A percentile compares a stretch with the other conserved stretches of the same genome.
Evolutionary conservation across 2,113 vertebrate genomes (phyloP).

Genomic region (Spea multiplicata): DNA sequence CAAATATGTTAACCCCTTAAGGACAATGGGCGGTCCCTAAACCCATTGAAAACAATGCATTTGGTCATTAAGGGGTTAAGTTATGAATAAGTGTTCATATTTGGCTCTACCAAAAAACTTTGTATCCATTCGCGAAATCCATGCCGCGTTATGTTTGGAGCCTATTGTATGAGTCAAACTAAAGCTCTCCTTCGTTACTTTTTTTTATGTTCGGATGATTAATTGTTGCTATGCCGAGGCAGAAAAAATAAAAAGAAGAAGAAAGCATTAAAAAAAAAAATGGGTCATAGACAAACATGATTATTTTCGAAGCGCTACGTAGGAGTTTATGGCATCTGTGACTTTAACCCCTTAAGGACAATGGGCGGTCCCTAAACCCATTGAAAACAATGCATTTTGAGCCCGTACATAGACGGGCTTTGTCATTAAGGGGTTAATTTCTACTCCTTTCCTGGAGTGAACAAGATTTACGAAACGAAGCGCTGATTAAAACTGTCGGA

Average conservation of each 20-base stretch:
- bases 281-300: conserved; percentile 44
- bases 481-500: conserved; percentile 32
- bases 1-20: too few relatives aligned
- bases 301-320: conserved; percentile 41
- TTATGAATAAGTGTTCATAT: too few relatives aligned
- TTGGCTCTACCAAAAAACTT: too few relatives aligned
- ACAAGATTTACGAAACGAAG: conserved; percentile 37
- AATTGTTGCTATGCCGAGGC: conserved; percentile 26
- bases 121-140: too few relatives aligned
- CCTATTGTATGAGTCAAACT: conserved; percentile 14
- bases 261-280: conserved; percentile 1
- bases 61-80: too few relatives aligned
- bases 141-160: not conserved
- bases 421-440: not conserved
- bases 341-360: not conserved
- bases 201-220: conserved; percentile 24
- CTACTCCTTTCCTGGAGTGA: conserved; percentile 37
- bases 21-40: too few relatives aligned
- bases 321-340: conserved; percentile 37
- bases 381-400: too few relatives aligned
- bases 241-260: conserved; percentile 29
- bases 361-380: too few relatives aligned
- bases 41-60: too few relatives aligned
- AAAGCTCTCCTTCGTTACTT: conserved; percentile 19
- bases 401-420: too few relatives aligned